Conservation (phyloP, 2,113 vertebrate genomes). For the Diglossa brunneiventris region DNA sequence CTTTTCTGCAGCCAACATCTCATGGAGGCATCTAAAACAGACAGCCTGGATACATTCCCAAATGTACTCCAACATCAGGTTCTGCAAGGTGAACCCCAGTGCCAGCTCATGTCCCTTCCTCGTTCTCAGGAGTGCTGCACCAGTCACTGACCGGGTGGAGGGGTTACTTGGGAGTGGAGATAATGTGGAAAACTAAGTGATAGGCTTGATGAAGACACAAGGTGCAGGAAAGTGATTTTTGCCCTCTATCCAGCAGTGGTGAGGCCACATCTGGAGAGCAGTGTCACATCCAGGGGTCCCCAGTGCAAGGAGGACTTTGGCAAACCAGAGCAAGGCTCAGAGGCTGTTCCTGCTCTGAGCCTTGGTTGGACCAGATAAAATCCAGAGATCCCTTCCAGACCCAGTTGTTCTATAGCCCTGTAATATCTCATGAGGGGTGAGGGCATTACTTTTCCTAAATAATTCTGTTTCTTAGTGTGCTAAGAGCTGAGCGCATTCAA, state of each 20-base stretch:
- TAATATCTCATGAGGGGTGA: fast-evolving
- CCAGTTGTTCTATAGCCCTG: background rate
- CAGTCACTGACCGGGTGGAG: background rate
- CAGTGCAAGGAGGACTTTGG: background rate
- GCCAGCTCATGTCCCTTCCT: background rate
- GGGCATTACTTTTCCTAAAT: background rate
- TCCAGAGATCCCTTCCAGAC: background rate
- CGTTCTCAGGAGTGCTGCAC: constrained; percentile 9
- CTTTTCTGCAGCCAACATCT: background rate
- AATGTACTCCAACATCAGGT: background rate
- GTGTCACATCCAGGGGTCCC: background rate
- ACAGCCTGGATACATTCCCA: constrained; percentile 3
- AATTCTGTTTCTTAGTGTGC: background rate
- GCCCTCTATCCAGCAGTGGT: background rate
- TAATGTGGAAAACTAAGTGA: background rate
- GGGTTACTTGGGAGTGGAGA: background rate
- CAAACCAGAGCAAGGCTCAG: background rate
- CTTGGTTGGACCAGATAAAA: background rate
- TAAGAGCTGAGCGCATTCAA: background rate
- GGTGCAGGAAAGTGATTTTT: background rate
- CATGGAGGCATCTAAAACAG: background rate
- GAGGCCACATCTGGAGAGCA: background rate
- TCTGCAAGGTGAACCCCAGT: constrained; percentile 28
- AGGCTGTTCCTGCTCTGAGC: background rate
- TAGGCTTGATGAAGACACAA: background rate